phyloP scores from a whole-genome alignment of 2,888 invertebrate genomes.

The Temnothorax ravouxi region DNA sequence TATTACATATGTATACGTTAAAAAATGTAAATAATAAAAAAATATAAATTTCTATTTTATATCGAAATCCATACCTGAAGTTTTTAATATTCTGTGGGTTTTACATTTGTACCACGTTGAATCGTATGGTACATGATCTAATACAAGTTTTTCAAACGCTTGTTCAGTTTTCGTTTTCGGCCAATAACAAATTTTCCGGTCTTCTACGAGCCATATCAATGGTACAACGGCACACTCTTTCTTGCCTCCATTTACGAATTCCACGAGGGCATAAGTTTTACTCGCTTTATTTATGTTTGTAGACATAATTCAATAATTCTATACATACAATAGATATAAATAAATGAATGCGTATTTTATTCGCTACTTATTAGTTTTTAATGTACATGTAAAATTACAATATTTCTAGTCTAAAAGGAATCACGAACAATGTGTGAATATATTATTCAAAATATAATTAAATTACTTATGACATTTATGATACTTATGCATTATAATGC shows the following conservation, averaged over 20 bases:
- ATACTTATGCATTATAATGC: background rate
- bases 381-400: background rate
- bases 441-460: slow-evolving; percentile 1
- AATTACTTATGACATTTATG: slow-evolving; percentile 5
- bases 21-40: background rate
- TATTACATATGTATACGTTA: background rate
- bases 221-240: slow-evolving; percentile 15
- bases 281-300: background rate
- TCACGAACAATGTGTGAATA: slow-evolving; percentile 7
- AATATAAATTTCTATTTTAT: slow-evolving; percentile 13
- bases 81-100: slow-evolving; percentile 1
- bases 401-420: background rate
- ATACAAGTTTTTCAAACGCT: slow-evolving; percentile 24
- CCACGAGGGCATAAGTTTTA: background rate
- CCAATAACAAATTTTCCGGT: slow-evolving; percentile 24
- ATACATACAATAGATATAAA: background rate
- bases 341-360: background rate
- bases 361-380: background rate
- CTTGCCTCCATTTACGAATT: background rate
- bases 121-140: slow-evolving; percentile 13
- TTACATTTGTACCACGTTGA: background rate
- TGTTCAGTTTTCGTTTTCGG: slow-evolving; percentile 5
- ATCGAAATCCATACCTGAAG: background rate
- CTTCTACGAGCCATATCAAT: slow-evolving; percentile 14
- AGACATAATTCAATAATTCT: slow-evolving; percentile 21